These are phyloP conservation scores for Antidorcas marsupialis DNA, from an alignment of 2,113 vertebrate species.

Conservation along the genomic window DNA sequence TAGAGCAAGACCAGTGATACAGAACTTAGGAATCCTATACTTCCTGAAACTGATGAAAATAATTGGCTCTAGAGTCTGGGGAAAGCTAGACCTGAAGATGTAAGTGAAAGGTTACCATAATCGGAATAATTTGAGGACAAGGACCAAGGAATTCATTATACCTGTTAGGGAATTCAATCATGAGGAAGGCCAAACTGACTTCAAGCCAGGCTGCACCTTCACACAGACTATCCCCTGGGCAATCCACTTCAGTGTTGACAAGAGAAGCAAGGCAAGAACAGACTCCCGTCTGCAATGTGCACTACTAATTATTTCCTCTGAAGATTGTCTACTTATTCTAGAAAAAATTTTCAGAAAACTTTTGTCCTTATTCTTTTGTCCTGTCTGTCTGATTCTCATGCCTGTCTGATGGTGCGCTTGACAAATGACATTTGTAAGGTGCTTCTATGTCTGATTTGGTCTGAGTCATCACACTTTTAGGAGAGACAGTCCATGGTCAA, in stretches of 20 bases:
- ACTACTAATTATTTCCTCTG: background rate
- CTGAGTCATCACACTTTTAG: background rate
- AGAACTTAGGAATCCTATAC: background rate
- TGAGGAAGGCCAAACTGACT: background rate
- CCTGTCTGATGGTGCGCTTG: background rate
- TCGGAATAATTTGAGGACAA: background rate
- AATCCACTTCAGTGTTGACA: background rate
- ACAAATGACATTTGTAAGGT: background rate
- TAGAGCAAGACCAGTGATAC: background rate
- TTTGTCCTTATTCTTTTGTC: background rate
- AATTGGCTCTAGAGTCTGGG: background rate
- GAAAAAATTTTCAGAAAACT: background rate
- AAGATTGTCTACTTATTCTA: background rate
- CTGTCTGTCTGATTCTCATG: background rate
- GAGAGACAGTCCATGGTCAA: background rate
- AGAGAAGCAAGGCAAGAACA: background rate
- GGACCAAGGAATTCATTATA: background rate
- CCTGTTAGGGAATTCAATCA: background rate
- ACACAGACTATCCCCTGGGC: background rate
- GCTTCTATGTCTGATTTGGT: background rate
- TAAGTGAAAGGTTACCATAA: background rate
- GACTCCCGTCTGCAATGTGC: background rate
- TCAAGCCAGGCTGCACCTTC: background rate
- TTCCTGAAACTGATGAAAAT: background rate
- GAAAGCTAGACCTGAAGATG: background rate